phyloP scores from a whole-genome alignment of 2,888 invertebrate genomes.

The Brenthis ino region DNA sequence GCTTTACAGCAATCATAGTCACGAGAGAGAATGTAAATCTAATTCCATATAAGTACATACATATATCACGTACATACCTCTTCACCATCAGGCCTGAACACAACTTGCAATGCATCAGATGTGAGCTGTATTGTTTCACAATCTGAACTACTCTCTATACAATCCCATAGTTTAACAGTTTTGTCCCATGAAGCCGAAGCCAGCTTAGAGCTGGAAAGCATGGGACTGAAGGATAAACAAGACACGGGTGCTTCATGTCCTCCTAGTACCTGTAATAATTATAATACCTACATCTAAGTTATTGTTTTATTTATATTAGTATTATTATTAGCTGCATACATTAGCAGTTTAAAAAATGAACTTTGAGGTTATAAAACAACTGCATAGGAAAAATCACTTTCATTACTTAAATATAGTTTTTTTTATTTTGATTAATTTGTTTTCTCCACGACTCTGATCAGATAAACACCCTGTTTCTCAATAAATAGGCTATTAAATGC shows the following conservation, averaged over 20 bases:
- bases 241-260: constrained; percentile 97
- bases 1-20: too few species aligned
- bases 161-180: constrained; percentile 93
- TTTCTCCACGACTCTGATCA: too few species aligned
- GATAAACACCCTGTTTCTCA: too few species aligned
- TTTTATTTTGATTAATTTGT: too few species aligned
- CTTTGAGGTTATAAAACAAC: neutral
- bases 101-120: constrained; percentile 91
- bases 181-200: constrained; percentile 98
- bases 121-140: constrained; percentile 91
- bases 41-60: too few species aligned
- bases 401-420: too few species aligned
- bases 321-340: too few species aligned
- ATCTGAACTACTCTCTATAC: constrained; percentile 89
- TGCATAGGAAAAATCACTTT: too few species aligned
- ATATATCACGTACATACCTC: constrained; percentile 77
- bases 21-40: too few species aligned
- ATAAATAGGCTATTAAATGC: too few species aligned
- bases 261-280: constrained; percentile 84
- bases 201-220: constrained; percentile 86
- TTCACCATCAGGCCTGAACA: constrained; percentile 94
- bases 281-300: too few species aligned
- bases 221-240: constrained; percentile 90
- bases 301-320: too few species aligned
- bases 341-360: neutral